phyloP scores from a whole-genome alignment of 2,113 vertebrate genomes.

The Microtus ochrogaster region DNA sequence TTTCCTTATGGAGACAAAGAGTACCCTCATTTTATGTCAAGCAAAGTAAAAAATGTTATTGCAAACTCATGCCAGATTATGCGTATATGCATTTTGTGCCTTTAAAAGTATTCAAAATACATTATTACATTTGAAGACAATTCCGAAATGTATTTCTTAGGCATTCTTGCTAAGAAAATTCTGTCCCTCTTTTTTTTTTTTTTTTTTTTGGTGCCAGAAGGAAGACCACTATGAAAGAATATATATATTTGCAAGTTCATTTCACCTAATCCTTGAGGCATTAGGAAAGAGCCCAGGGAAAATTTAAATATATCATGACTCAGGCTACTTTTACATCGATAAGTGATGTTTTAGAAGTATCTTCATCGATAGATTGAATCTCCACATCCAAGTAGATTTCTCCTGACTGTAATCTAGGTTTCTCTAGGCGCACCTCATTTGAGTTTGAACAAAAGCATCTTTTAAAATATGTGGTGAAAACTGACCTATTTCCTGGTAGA shows the following conservation, averaged over 20 bases:
- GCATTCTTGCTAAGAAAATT: conserved; percentile 31
- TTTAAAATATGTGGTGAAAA: conserved; percentile 10
- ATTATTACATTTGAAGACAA: conserved; percentile 37
- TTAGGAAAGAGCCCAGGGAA: not conserved
- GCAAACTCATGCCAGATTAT: conserved; percentile 18
- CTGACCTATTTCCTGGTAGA: not conserved
- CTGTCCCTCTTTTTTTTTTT: not conserved
- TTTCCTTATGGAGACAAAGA: conserved; percentile 40
- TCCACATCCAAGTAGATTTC: conserved; percentile 8
- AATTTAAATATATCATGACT: conserved; percentile 34
- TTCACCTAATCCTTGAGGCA: not conserved
- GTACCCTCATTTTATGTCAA: not conserved
- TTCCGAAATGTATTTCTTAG: conserved; percentile 25
- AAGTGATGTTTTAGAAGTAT: conserved; percentile 35
- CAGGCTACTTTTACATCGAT: not conserved
- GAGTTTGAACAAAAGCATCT: conserved; percentile 44
- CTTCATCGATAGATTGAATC: conserved; percentile 22
- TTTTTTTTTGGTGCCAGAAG: not conserved
- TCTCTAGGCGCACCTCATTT: conserved; percentile 5
- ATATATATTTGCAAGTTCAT: not conserved
- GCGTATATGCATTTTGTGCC: not conserved
- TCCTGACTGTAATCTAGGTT: conserved; percentile 13
- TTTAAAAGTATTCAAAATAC: conserved; percentile 53
- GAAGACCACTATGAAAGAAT: not conserved
- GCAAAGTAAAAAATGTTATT: conserved; percentile 32